phyloP scores from a whole-genome alignment of 2,113 vertebrate species.

The Australoheros scitulus region DNA sequence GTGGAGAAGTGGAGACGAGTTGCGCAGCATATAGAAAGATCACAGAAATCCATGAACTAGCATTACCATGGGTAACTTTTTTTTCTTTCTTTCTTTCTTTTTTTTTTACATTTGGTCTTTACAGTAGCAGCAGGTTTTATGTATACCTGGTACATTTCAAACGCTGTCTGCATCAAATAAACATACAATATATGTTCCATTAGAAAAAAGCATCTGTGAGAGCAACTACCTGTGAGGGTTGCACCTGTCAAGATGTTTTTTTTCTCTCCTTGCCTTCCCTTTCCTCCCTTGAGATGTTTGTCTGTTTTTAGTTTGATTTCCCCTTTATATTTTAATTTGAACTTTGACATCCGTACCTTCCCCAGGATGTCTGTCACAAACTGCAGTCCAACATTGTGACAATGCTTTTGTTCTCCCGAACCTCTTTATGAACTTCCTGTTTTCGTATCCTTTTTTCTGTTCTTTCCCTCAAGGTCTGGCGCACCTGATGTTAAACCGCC shows the following conservation, averaged over 20 bases:
- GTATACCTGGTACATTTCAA: conserved; percentile 60
- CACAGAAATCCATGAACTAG: neutral
- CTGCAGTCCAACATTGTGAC: conserved; percentile 89
- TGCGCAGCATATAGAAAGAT: conserved; percentile 5
- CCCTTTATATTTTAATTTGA: conserved; percentile 74
- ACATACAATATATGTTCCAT: conserved; percentile 84
- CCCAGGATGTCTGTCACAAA: conserved; percentile 89
- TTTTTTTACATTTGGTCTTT: neutral
- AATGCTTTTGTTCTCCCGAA: conserved; percentile 83
- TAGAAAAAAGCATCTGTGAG: conserved; percentile 86
- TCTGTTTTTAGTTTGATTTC: conserved; percentile 75
- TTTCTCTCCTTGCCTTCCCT: conserved; percentile 74
- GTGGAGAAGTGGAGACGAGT: neutral
- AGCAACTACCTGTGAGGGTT: conserved; percentile 80
- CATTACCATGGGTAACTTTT: neutral
- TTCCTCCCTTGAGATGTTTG: conserved; percentile 75
- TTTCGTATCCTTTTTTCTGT: conserved; percentile 86
- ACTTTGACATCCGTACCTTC: conserved; percentile 83
- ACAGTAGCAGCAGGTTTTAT: conserved; percentile 18
- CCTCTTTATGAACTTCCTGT: conserved; percentile 87
- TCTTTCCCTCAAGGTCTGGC: conserved; percentile 89
- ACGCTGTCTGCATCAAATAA: conserved; percentile 81
- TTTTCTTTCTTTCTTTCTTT: neutral
- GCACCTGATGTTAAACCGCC: conserved; percentile 87
- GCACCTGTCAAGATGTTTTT: conserved; percentile 84